phyloP scores from a whole-genome alignment of 1,140 invertebrate genomes.

The Prorops nasuta region DNA sequence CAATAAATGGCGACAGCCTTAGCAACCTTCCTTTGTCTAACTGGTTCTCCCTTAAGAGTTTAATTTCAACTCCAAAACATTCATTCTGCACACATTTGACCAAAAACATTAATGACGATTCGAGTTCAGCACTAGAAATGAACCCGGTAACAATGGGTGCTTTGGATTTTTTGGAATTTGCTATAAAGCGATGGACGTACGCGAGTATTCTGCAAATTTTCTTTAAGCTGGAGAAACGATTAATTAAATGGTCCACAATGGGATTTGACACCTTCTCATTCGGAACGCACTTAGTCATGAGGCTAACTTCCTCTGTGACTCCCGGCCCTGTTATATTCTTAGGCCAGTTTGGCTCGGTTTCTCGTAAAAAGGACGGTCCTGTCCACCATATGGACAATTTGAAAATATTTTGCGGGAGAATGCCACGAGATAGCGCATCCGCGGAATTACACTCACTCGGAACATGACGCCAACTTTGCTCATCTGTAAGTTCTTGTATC shows the following conservation, averaged over 20 bases:
- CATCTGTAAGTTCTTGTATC: not conserved
- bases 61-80: not conserved
- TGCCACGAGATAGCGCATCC: not conserved
- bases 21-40: not conserved
- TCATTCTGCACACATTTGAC: not conserved
- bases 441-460: not conserved
- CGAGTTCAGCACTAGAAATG: not conserved
- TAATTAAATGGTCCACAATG: no score
- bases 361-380: not conserved
- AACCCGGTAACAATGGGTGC: not conserved
- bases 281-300: not conserved
- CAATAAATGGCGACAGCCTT: not conserved
- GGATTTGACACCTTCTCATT: no score
- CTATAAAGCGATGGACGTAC: no score
- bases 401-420: not conserved
- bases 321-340: not conserved
- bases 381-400: not conserved
- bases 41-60: not conserved
- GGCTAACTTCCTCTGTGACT: not conserved
- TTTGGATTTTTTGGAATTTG: not conserved
- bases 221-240: no score
- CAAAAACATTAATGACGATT: not conserved
- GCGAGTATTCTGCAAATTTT: no score
- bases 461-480: not conserved
- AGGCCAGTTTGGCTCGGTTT: not conserved